Conservation (phyloP, 1,140 invertebrate genomes). For the Microvelia longipes region DNA sequence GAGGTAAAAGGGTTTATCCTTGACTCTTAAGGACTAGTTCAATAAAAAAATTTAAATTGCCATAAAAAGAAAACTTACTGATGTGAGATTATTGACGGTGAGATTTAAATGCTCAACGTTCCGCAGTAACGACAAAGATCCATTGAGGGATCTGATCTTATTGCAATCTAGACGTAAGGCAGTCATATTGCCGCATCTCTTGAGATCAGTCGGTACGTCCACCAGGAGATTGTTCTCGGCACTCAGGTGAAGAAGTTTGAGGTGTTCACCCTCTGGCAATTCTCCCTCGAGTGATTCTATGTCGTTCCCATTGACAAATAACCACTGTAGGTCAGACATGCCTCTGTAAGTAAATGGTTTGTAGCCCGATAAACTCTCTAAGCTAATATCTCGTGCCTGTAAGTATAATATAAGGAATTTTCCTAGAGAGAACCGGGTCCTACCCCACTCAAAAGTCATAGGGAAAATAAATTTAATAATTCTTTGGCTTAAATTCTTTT, state of each 20-base stretch:
- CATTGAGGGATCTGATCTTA: slow-evolving; percentile 46
- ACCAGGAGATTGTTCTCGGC: slow-evolving; percentile 52
- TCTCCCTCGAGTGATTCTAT: slow-evolving; percentile 54
- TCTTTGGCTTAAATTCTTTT: neutral
- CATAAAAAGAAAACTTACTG: too few species aligned
- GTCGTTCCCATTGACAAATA: slow-evolving; percentile 59
- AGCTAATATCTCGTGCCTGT: neutral
- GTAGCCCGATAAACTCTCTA: slow-evolving; percentile 1
- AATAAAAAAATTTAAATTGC: too few species aligned
- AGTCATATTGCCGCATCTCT: slow-evolving; percentile 44
- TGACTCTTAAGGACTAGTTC: too few species aligned
- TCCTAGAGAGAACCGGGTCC: neutral
- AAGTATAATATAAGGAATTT: neutral
- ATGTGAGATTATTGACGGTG: slow-evolving; percentile 53
- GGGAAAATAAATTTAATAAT: neutral
- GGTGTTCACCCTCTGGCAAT: slow-evolving; percentile 42
- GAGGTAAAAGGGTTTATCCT: too few species aligned
- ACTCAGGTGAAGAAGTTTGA: slow-evolving; percentile 47
- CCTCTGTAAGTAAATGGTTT: slow-evolving; percentile 31
- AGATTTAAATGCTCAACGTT: slow-evolving; percentile 46
- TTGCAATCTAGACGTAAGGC: slow-evolving; percentile 53
- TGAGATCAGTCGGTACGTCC: slow-evolving; percentile 48
- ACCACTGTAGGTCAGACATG: slow-evolving; percentile 51
- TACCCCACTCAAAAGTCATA: neutral
- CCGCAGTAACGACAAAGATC: slow-evolving; percentile 46